These are phyloP conservation scores for Sapajus apella DNA, from an alignment of 2,113 vertebrate genomes.

Conservation along the genomic window DNA sequence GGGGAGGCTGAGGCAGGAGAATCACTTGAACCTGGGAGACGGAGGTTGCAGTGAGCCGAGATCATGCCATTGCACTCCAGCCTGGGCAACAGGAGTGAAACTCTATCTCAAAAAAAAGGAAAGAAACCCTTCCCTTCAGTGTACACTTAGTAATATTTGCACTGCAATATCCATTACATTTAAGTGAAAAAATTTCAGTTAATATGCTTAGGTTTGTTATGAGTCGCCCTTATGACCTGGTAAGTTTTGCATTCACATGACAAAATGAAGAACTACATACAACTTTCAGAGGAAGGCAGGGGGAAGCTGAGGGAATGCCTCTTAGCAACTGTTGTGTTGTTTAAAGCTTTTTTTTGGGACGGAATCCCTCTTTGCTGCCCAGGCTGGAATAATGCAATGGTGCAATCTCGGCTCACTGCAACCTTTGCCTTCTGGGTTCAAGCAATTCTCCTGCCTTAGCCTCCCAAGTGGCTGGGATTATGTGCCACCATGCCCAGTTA, in stretches of 20 bases:
- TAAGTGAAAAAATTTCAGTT: slow-evolving; percentile 18
- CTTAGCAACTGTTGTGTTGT: neutral
- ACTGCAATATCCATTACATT: neutral
- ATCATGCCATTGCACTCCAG: too few relatives aligned
- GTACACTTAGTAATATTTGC: neutral
- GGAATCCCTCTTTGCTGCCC: neutral
- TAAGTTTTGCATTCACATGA: neutral
- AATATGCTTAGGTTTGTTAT: neutral
- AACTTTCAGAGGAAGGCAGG: neutral
- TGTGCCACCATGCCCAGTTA: fast-evolving
- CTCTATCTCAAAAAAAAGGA: neutral
- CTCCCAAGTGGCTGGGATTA: neutral
- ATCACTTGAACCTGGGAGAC: too few relatives aligned
- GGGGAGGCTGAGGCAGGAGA: too few relatives aligned
- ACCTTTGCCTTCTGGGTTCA: neutral
- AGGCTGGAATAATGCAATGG: neutral
- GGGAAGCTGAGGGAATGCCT: neutral
- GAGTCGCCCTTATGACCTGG: neutral
- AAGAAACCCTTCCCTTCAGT: slow-evolving; percentile 28
- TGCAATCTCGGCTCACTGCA: neutral
- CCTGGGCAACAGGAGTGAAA: too few relatives aligned
- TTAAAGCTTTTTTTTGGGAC: neutral
- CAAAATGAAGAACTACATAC: neutral
- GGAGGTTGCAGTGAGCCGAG: too few relatives aligned
- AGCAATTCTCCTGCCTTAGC: neutral